phyloP scores from a whole-genome alignment of 2,113 vertebrate genomes.

The Neogobius melanostomus region DNA sequence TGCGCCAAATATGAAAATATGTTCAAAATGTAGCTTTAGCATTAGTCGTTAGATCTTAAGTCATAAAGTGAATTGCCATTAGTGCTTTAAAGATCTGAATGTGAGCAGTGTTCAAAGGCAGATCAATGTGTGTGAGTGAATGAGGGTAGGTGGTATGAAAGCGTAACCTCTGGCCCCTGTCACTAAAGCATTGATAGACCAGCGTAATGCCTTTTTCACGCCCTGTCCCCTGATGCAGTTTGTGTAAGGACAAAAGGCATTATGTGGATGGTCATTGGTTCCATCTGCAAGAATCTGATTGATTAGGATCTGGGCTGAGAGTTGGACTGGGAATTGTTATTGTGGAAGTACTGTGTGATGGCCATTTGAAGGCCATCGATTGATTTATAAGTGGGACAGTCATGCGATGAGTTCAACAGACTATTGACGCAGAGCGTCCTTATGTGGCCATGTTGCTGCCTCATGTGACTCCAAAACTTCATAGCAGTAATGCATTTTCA shows the following conservation, averaged over 20 bases:
- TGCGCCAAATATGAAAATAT: neutral
- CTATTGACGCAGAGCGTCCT: conserved; percentile 52
- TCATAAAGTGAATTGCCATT: conserved; percentile 18
- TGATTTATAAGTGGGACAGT: conserved; percentile 63
- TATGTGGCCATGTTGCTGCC: conserved; percentile 30
- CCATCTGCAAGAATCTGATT: conserved; percentile 48
- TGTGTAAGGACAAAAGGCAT: conserved; percentile 35
- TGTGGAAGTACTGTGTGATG: conserved; percentile 41
- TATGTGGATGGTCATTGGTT: conserved; percentile 41
- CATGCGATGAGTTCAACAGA: conserved; percentile 54
- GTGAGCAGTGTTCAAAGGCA: conserved; percentile 37
- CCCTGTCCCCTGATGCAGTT: conserved; percentile 36
- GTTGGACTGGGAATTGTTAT: conserved; percentile 51
- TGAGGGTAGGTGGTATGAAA: conserved; percentile 24
- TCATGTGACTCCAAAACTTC: conserved; percentile 8
- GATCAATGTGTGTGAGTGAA: conserved; percentile 36
- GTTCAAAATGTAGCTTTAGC: neutral
- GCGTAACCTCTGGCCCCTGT: conserved; percentile 30
- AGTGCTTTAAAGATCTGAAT: conserved; percentile 38
- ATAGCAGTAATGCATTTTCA: neutral
- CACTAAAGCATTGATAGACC: conserved; percentile 24
- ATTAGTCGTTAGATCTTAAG: neutral
- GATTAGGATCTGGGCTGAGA: conserved; percentile 46
- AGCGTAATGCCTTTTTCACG: conserved; percentile 47
- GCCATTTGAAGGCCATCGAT: conserved; percentile 60